Base-by-base conservation (phyloP, 92 coral and sea anemone species). In the Epizoanthus illoricatus region DNA sequence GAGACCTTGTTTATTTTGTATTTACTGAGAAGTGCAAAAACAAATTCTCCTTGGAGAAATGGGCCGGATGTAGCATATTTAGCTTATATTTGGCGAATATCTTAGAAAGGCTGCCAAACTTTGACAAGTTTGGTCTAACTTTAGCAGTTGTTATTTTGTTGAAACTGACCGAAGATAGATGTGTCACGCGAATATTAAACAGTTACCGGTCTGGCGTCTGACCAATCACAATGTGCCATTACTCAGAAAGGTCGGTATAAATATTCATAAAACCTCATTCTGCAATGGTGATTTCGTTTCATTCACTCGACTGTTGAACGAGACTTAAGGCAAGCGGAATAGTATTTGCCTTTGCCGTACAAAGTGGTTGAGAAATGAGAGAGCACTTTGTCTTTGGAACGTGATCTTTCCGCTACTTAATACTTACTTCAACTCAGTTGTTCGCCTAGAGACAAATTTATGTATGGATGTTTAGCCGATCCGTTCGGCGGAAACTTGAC, bases 171-270 rank as follows among this genome's bases (percentile, higher is more conserved):
- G 2, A 58, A 49, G 81, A 17, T 23, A 36, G 52, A 15, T 78
- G 33, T 63, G 82, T 78, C 82, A 78, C 82, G 82, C 82, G 69
- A 63, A 78, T 78, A 63, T 61, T 21, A 78, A 78, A 78, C 82
- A 78, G 71, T 63, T 73, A 21, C 45, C 2, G 16, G 68, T 42
- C 70, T 76, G 70, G 21, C 43, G 63, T n/a, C 54, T n/a, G 11
- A 63, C 82, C 82, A 78, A 78, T 78, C 82, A 78, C 20, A 20
- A 61, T 64, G 71, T 20, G 56, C 82, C 47, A 78, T 42, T 78
- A 19, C 39, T 21, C 17, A 5, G 82, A 78, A 61, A 63, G 36
- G 13, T 33, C 57, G 8, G 12, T 15, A 78, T 78, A 63, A 63
- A 78, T 78, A 78, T 78, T 78, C 82, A 78, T 78, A 54, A 0